Conservation (phyloP, 2,113 vertebrate species). For the Pedetes capensis region DNA sequence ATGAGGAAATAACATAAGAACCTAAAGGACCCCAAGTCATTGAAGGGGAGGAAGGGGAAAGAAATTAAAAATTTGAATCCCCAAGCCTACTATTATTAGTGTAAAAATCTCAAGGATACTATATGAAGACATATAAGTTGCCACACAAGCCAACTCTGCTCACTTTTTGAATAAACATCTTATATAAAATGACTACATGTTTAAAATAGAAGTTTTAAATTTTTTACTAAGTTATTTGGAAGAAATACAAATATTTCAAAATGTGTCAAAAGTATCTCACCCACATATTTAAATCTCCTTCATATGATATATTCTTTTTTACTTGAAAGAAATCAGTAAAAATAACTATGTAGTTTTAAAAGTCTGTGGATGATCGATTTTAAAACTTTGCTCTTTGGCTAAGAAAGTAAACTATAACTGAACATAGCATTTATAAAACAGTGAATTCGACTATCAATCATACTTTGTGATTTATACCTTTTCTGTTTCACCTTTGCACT, state of each 20-base stretch:
- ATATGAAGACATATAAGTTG: neutral
- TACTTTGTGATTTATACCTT: constrained; percentile 13
- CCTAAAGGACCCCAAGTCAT: neutral
- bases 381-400: neutral
- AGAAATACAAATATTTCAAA: constrained; percentile 50
- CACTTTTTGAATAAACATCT: neutral
- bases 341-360: constrained; percentile 11
- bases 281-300: constrained; percentile 9
- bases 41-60: neutral
- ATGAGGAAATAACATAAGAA: neutral
- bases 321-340: constrained; percentile 27
- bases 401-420: neutral
- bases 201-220: constrained; percentile 48
- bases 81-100: neutral
- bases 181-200: neutral
- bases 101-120: neutral
- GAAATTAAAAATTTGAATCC: neutral
- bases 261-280: neutral
- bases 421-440: constrained; percentile 10
- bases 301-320: neutral
- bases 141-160: neutral
- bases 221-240: constrained; percentile 31
- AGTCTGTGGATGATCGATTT: neutral
- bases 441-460: neutral
- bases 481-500: neutral